These are phyloP conservation scores for Orgyia antiqua DNA, from an alignment of 2,888 invertebrate species.

Conservation along the genomic window DNA sequence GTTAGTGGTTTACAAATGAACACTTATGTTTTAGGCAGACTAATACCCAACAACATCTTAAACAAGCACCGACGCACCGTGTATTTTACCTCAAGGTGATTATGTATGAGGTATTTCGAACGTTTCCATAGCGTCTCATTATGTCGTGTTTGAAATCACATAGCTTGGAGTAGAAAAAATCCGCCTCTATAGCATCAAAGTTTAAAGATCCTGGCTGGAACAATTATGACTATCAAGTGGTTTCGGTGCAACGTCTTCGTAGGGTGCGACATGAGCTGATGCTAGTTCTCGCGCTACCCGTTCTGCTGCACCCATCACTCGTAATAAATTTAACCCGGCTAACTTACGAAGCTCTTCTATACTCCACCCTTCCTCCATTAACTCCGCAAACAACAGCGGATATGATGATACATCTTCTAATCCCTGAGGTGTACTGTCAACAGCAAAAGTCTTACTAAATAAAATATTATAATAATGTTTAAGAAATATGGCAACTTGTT, in stretches of 20 bases:
- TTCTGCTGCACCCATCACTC: slow-evolving; percentile 85
- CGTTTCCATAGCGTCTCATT: too few species aligned
- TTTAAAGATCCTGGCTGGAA: slow-evolving; percentile 78
- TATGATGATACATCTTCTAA: slow-evolving; percentile 89
- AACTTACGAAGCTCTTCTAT: slow-evolving; percentile 87
- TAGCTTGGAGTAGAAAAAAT: too few species aligned
- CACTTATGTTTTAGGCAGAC: too few species aligned
- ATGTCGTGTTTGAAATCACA: too few species aligned
- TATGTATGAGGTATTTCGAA: too few species aligned
- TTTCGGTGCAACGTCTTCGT: slow-evolving; percentile 82
- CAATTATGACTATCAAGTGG: slow-evolving; percentile 80
- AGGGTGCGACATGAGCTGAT: slow-evolving; percentile 83
- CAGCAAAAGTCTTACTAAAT: slow-evolving; percentile 5
- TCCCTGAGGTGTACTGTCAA: slow-evolving; percentile 86
- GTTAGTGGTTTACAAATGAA: too few species aligned
- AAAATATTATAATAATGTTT: neutral
- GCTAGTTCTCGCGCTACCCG: slow-evolving; percentile 84
- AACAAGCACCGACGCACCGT: too few species aligned
- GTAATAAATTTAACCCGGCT: slow-evolving; percentile 86
- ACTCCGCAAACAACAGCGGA: slow-evolving; percentile 86
- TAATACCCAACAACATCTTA: too few species aligned
- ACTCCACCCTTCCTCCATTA: slow-evolving; percentile 88
- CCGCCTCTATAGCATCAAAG: too few species aligned
- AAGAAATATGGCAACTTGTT: too few species aligned
- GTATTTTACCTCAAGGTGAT: too few species aligned